Conservation (phyloP, 2,797 vertebrate genomes). For the Schizothorax lantsangensis region DNA sequence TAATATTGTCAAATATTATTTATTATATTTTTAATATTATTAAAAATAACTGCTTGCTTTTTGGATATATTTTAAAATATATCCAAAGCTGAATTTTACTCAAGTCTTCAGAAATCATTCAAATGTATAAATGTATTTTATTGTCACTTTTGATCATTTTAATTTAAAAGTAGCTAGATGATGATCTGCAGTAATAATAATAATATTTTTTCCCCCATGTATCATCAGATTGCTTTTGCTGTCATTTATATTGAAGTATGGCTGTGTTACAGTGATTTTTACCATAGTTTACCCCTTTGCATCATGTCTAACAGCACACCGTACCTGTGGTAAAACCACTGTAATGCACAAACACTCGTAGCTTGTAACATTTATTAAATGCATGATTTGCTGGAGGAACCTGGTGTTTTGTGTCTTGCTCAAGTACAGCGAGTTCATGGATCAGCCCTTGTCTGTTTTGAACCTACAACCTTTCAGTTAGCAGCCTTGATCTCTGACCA, state of each 20-base stretch:
- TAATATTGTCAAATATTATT: neutral
- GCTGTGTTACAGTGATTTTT: neutral
- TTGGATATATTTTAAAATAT: neutral
- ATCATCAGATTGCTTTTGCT: neutral
- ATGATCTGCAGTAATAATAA: too few relatives aligned
- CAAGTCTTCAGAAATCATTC: neutral
- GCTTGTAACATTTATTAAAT: neutral
- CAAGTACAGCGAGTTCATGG: neutral
- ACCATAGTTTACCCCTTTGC: neutral
- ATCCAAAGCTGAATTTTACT: neutral
- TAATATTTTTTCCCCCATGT: too few relatives aligned
- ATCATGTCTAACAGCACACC: neutral
- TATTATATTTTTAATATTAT: neutral
- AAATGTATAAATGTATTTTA: neutral
- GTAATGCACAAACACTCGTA: neutral
- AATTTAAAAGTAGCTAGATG: neutral
- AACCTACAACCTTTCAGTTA: neutral
- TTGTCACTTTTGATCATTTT: neutral
- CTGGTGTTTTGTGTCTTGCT: neutral
- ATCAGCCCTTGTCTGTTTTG: neutral
- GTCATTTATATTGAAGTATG: neutral
- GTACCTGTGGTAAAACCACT: conserved; percentile 1
- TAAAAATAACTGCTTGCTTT: neutral
- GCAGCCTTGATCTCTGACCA: neutral
- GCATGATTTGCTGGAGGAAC: neutral